A percentile compares a stretch with the other conserved stretches of the same genome.
Conservation (phyloP, 2,888 invertebrate species). For the Archips xylosteana region DNA sequence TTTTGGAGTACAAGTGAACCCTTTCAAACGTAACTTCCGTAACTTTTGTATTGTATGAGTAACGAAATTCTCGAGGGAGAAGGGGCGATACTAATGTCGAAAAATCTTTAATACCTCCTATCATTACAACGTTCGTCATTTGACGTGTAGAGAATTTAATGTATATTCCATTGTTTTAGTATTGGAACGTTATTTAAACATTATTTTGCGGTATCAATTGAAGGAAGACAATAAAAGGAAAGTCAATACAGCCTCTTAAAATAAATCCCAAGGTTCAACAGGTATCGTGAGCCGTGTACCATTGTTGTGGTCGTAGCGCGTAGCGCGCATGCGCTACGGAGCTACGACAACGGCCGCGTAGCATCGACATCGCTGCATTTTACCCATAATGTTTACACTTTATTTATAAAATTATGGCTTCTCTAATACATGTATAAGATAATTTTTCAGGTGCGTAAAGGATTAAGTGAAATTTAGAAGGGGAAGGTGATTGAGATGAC, state of each 20-base stretch:
- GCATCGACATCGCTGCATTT: slow-evolving; percentile 36
- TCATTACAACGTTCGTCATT: slow-evolving; percentile 18
- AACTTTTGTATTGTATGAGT: slow-evolving; percentile 21
- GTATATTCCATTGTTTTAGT: neutral
- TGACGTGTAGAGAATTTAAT: neutral
- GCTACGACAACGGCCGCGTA: slow-evolving; percentile 57
- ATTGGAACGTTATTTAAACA: neutral
- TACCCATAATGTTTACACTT: slow-evolving; percentile 27
- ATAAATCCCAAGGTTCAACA: slow-evolving; percentile 58
- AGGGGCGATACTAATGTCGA: slow-evolving; percentile 27
- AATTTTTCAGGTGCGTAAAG: neutral
- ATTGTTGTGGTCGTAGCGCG: slow-evolving; percentile 63
- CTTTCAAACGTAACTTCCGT: neutral
- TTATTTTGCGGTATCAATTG: neutral
- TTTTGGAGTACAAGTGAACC: neutral
- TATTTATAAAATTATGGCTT: neutral
- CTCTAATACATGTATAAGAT: neutral
- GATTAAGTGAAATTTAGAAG: slow-evolving; percentile 42
- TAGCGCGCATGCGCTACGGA: slow-evolving; percentile 80
- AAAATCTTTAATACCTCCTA: slow-evolving; percentile 42
- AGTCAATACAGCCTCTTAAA: slow-evolving; percentile 19
- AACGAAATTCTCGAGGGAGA: slow-evolving; percentile 28
- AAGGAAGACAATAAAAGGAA: neutral
- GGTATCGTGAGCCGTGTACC: slow-evolving; percentile 59
- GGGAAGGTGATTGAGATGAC: slow-evolving; percentile 30